Base-by-base conservation (phyloP, 2,113 vertebrate genomes). In the Leucopsar rothschildi region DNA sequence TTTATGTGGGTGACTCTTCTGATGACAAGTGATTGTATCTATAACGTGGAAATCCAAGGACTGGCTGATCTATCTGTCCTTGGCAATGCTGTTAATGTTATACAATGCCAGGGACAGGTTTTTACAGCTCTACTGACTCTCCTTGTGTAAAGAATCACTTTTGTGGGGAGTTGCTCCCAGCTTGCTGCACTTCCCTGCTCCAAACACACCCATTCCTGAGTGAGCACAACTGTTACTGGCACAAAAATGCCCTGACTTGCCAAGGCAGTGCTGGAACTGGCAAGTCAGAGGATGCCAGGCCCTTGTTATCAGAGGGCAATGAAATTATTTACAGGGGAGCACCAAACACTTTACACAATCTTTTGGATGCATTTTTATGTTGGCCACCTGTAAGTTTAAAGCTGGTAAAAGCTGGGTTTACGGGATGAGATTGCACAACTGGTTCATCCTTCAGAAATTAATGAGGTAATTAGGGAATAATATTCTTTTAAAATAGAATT, bases 311-410 rank as follows among this genome's bases (percentile, higher is more conserved):
- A 18, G n/a, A 81, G 47, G 52, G 37, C 55, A 65, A 1, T n/a
- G 61, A 31, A 65, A 42, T 28, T 6, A 44, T 47, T 79, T 82
- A 35, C 24, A 39, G 17, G 52, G 55, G 27, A 65, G 45, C 42
- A 28, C 17, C 2, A 42, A 63, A 39, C 2, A 1, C 55, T 91
- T 69, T 12, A 5, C 13, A 0, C 1, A 6, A 2, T 0, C 0
- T 28, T n/a, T 10, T 50, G 28, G 37, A 10, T 50, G 50, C 40
- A 1, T n/a, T 71, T 56, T 82, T 52, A 5, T 52, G 39, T 61
- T 83, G 39, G 33, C 35, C 52, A 25, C 18, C 19, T 66, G 23
- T 29, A 6, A 25, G 39, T 35, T 70, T 44, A 6, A 61, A 75
- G 56, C 52, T 82, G 37, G 31, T 83, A 19, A 52, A 57, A 28